phyloP scores from a whole-genome alignment of 2,797 vertebrate species.

The Tamandua tetradactyla region DNA sequence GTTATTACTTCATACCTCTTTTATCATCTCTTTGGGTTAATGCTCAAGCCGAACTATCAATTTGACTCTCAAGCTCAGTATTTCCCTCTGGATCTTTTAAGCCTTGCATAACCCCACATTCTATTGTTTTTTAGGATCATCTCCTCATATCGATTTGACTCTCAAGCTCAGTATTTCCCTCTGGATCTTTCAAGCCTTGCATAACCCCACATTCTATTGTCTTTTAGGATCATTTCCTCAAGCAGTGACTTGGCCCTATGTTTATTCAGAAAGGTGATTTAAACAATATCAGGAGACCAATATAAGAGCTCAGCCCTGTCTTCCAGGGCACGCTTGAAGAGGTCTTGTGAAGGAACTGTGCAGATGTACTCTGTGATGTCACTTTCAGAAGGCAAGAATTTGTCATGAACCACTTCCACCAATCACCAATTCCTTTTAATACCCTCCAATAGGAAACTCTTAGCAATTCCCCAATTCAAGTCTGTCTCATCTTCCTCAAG shows the following conservation, averaged over 20 bases:
- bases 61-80: neutral
- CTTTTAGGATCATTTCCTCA: neutral
- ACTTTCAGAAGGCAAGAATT: slow-evolving; percentile 1
- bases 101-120: neutral
- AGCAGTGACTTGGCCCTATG: neutral
- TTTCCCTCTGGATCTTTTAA: slow-evolving; percentile 21
- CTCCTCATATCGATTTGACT: neutral
- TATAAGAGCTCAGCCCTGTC: neutral
- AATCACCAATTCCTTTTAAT: neutral
- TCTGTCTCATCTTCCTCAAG: neutral
- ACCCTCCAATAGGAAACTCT: neutral
- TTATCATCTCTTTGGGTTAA: neutral
- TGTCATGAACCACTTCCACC: neutral
- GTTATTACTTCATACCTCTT: neutral
- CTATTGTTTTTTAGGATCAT: slow-evolving; percentile 1
- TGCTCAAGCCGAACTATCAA: slow-evolving; percentile 19
- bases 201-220: neutral
- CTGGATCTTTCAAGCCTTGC: slow-evolving; percentile 8
- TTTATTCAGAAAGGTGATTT: slow-evolving; percentile 25
- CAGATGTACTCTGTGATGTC: neutral
- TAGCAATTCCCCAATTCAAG: neutral
- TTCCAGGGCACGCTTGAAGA: neutral
- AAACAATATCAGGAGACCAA: neutral
- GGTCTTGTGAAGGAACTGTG: neutral
- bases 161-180: neutral